phyloP scores from a whole-genome alignment of 2,888 invertebrate genomes.

The Caenorhabditis zanzibari region DNA sequence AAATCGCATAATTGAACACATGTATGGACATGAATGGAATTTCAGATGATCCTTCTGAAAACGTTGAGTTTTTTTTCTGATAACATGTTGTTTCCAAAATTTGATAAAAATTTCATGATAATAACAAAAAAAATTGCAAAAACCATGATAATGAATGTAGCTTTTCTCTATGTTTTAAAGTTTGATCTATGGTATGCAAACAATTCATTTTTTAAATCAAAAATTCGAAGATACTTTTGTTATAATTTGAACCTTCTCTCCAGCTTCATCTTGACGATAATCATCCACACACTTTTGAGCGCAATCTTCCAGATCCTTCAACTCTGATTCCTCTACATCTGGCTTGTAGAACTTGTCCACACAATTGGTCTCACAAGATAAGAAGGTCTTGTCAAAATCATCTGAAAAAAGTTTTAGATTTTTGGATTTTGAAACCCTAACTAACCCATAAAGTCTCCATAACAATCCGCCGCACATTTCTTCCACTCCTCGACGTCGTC shows the following conservation, averaged over 20 bases:
- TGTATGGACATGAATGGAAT: too few relatives aligned
- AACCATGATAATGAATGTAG: too few relatives aligned
- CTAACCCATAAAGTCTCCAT: slow-evolving; percentile 43
- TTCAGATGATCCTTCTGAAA: too few relatives aligned
- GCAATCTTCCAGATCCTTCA: slow-evolving; percentile 35
- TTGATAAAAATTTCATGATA: too few relatives aligned
- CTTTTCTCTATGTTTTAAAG: too few relatives aligned
- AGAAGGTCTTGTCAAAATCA: slow-evolving; percentile 27
- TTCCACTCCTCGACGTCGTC: slow-evolving; percentile 47
- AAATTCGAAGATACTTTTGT: not conserved
- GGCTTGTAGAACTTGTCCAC: slow-evolving; percentile 39
- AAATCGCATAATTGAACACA: too few relatives aligned
- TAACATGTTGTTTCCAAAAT: too few relatives aligned
- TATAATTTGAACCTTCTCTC: not conserved
- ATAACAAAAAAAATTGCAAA: too few relatives aligned
- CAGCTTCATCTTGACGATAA: slow-evolving; percentile 31
- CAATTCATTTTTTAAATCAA: too few relatives aligned
- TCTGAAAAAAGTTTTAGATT: slow-evolving; percentile 17
- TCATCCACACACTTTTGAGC: slow-evolving; percentile 42
- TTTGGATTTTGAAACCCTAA: not conserved
- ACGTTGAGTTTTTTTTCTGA: too few relatives aligned
- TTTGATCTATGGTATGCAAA: too few relatives aligned
- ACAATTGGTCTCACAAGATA: slow-evolving; percentile 35
- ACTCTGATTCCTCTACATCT: not conserved
- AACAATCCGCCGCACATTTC: slow-evolving; percentile 25